These are phyloP conservation scores for Protophormia terraenovae DNA, from an alignment of 2,888 invertebrate genomes.

Conservation along the genomic window DNA sequence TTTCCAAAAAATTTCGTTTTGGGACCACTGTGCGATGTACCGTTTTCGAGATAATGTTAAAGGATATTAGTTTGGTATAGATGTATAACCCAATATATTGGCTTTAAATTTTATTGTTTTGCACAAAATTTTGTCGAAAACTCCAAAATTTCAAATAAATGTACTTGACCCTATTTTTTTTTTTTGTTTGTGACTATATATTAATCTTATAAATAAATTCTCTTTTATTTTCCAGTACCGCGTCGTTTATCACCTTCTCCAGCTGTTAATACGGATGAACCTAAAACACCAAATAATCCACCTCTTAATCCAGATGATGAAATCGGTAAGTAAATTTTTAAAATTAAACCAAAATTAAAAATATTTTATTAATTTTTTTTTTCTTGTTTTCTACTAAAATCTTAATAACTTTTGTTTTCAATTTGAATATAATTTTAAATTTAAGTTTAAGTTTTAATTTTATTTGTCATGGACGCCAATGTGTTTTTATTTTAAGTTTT, in stretches of 20 bases:
- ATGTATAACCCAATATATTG: too few relatives aligned
- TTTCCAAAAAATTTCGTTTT: too few relatives aligned
- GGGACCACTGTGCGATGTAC: too few relatives aligned
- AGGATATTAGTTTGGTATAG: too few relatives aligned
- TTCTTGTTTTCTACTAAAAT: slow-evolving; percentile 60
- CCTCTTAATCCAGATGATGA: slow-evolving; percentile 74
- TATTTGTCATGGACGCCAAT: slow-evolving; percentile 63
- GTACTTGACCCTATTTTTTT: background rate
- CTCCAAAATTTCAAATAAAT: too few relatives aligned
- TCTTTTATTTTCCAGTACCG: slow-evolving; percentile 69
- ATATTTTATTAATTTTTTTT: slow-evolving; percentile 32
- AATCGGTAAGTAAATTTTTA: slow-evolving; percentile 76
- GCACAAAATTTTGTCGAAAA: too few relatives aligned
- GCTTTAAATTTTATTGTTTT: too few relatives aligned
- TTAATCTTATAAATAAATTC: background rate
- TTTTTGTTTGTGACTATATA: background rate
- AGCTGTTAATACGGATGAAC: slow-evolving; percentile 69
- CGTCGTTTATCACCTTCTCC: slow-evolving; percentile 74
- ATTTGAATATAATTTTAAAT: slow-evolving; percentile 18
- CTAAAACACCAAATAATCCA: slow-evolving; percentile 73
- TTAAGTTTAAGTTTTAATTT: slow-evolving; percentile 59
- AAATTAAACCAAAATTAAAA: background rate
- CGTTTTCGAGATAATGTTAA: too few relatives aligned
- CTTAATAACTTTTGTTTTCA: slow-evolving; percentile 3
- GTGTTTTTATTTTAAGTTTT: slow-evolving; percentile 68